Percentiles rank a stretch among this genome's conserved stretches.
phyloP scores from a whole-genome alignment of 2,797 vertebrate genomes.

The Phoebastria nigripes region DNA sequence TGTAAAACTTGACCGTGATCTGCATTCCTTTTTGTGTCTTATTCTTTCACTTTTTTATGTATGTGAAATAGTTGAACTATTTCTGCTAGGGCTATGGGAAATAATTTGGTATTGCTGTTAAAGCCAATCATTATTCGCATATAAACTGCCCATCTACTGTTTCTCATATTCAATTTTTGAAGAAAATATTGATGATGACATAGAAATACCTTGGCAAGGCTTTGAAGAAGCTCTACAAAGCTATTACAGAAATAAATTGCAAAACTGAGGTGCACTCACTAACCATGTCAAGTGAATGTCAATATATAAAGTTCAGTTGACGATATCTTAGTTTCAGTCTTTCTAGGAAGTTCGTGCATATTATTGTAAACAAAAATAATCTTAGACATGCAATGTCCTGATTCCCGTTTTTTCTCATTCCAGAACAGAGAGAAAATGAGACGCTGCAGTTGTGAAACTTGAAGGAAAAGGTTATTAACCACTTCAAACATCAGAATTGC shows the following conservation, averaged over 20 bases:
- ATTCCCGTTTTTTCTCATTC: neutral
- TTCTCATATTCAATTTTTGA: neutral
- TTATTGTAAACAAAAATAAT: neutral
- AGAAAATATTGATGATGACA: conserved; percentile 8
- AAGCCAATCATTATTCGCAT: neutral
- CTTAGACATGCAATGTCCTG: neutral
- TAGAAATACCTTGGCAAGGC: neutral
- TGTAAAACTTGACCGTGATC: conserved; percentile 29
- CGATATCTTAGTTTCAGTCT: neutral
- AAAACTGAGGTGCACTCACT: neutral
- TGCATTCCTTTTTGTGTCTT: conserved; percentile 23
- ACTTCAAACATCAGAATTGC: neutral
- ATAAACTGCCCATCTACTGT: neutral
- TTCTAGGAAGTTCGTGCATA: neutral
- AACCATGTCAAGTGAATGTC: neutral
- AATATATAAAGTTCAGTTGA: neutral
- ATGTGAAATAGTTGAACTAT: neutral
- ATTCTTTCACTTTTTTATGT: neutral
- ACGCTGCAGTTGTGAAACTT: neutral
- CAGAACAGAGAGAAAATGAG: neutral
- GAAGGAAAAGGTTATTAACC: neutral
- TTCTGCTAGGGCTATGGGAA: neutral
- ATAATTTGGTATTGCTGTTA: neutral
- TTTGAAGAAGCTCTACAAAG: neutral
- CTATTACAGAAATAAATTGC: neutral